Conservation (phyloP, 2,113 vertebrate species). For the Tachycineta bicolor region DNA sequence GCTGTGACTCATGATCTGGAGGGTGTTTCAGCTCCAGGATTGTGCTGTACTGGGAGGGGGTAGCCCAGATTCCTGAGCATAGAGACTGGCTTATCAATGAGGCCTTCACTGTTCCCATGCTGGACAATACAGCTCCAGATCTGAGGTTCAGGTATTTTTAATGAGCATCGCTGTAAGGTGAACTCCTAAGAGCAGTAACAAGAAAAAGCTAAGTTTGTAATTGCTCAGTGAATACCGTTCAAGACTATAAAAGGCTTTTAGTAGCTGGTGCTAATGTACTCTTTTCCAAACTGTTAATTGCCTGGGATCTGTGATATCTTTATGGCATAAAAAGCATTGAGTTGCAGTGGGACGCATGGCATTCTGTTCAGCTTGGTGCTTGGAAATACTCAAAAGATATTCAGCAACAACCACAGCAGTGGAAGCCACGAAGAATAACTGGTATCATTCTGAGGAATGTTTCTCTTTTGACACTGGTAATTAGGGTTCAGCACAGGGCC, state of each 20-base stretch:
- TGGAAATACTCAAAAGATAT: not conserved
- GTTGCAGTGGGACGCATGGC: not conserved
- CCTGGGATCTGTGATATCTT: not conserved
- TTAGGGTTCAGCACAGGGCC: not conserved
- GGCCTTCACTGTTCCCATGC: not conserved
- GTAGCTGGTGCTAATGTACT: not conserved
- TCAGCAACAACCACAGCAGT: not conserved
- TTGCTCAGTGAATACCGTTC: not conserved
- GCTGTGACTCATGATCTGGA: not conserved
- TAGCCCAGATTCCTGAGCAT: not conserved
- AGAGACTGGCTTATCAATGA: accelerated
- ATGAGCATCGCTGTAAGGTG: not conserved
- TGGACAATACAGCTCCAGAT: not conserved
- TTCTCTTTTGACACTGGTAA: not conserved
- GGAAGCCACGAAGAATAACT: not conserved
- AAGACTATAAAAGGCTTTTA: not conserved
- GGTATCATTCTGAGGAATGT: not conserved
- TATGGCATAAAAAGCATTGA: not conserved
- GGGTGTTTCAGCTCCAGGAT: not conserved
- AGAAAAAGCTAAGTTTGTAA: not conserved
- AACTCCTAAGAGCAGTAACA: not conserved
- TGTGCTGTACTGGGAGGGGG: not conserved
- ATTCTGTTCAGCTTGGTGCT: not conserved
- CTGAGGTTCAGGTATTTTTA: not conserved
- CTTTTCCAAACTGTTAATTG: constrained; percentile 8